Evolutionary conservation across 2,797 vertebrate species (phyloP).

Genomic region (Pterois miles): DNA sequence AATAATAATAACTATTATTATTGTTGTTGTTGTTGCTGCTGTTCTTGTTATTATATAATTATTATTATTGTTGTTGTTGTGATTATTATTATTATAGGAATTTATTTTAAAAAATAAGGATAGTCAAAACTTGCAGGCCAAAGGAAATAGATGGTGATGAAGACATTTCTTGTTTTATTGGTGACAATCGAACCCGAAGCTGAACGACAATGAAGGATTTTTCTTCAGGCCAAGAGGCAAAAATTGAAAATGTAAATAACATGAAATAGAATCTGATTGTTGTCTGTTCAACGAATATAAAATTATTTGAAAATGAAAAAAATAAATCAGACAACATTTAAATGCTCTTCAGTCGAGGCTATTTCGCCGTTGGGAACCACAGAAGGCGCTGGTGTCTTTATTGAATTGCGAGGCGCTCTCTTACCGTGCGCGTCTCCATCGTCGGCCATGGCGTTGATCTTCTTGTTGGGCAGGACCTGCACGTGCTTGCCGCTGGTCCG

Average conservation of each 20-base stretch:
- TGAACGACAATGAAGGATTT: not conserved
- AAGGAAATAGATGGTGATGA: not conserved
- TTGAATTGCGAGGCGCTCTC: not conserved
- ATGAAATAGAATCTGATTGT: not conserved
- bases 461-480: slow-evolving; percentile 97
- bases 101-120: not conserved
- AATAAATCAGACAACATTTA: not conserved
- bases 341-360: not conserved
- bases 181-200: not conserved
- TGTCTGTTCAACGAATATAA: not conserved
- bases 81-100: accelerated
- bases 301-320: not conserved
- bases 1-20: no score
- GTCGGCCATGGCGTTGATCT: slow-evolving; percentile 99
- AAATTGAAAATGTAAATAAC: not conserved
- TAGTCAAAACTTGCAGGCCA: not conserved
- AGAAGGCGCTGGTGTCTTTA: not conserved
- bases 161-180: no score
- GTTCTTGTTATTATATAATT: no score
- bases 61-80: no score
- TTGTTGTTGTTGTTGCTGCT: no score
- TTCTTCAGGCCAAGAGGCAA: no score
- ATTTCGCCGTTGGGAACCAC: not conserved
- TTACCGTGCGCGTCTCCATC: slow-evolving; percentile 96
- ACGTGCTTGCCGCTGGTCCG: slow-evolving; percentile 99